A percentile compares a stretch with the other conserved stretches of the same genome.
Conservation (phyloP, 2,888 invertebrate species). For the Cephus spinipes region DNA sequence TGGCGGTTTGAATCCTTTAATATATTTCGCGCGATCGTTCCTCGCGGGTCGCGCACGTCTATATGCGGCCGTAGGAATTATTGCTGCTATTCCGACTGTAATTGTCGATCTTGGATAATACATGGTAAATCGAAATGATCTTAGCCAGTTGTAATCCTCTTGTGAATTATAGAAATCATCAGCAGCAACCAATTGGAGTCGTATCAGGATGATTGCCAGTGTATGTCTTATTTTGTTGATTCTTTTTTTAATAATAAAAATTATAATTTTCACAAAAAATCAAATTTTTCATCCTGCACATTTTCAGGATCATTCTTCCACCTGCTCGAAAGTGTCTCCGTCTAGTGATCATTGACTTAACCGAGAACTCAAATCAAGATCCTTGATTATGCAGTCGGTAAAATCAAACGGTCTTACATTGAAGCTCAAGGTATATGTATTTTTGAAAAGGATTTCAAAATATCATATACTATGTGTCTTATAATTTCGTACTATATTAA, state of each 20-base stretch:
- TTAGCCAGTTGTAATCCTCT: neutral
- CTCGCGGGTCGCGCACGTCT: neutral
- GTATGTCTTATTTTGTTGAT: neutral
- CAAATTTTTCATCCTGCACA: neutral
- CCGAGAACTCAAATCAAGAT: constrained; percentile 7
- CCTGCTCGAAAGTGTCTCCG: constrained; percentile 52
- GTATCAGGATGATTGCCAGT: neutral
- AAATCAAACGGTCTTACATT: constrained; percentile 29
- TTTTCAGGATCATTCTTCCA: neutral
- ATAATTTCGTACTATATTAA: neutral
- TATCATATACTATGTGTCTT: neutral
- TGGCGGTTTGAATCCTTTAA: neutral
- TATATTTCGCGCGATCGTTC: neutral
- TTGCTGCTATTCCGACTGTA: neutral
- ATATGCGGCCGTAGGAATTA: neutral
- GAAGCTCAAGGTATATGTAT: constrained; percentile 22
- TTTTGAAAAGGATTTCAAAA: neutral
- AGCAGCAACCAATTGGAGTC: neutral
- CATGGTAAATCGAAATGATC: neutral
- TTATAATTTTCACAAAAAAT: neutral
- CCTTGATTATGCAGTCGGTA: constrained; percentile 40
- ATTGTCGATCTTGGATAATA: neutral
- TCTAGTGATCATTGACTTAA: constrained; percentile 54
- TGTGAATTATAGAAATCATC: neutral
- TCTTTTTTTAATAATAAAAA: neutral